Evolutionary conservation across 2,113 vertebrate species (phyloP), one percentile per base, ranked within the genome.

Genomic region (Blennius ocellaris): DNA sequence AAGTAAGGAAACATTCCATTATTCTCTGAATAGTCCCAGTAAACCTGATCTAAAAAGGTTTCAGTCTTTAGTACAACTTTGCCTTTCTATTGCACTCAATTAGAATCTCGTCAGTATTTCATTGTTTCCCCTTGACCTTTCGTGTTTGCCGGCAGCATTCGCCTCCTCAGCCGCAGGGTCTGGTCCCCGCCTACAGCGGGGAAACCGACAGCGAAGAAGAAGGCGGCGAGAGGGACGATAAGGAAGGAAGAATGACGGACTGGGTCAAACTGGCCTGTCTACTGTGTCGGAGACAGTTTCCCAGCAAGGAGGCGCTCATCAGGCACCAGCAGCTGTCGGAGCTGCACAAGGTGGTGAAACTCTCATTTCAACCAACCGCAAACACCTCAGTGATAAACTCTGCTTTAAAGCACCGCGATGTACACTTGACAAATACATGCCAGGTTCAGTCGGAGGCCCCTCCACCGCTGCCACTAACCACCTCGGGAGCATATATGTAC

Each of bases 241-340:
- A 87, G 41, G 95, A 95, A 56, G 94, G 95, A 38, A 94, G 93
- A 63, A 90, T 97, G 77, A 96, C 95, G 0, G 96, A 97, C 92
- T 97, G 96, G 96, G 92, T 92, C 64, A 97, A 97, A 73, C 86
- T 97, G 87, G 95, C 96, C 15, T 97, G 96, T 84, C 88, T 97
- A 56, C 93, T 97, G 17, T 97, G 96, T 83, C 90, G 96, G 63
- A 94, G 96, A 67, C 96, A 97, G 89, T 97, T 97, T 69, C 96
- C 96, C 64, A 96, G 95, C 90, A 97, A 97, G 76, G 96, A 97
- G 61, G 95, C 96, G 0, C 94, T 97, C 5, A 94, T 96, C 71
- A 88, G 96, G 30, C 96, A 97, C 82, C 96, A 97, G 88, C 96
- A 96, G 92, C 95, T 97, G 41, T 97, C 96, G 0, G 96, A 96